Evolutionary conservation across 1,140 invertebrate species (phyloP), one percentile per base, ranked within the genome.

Genomic region (Platorchestia sp.): DNA sequence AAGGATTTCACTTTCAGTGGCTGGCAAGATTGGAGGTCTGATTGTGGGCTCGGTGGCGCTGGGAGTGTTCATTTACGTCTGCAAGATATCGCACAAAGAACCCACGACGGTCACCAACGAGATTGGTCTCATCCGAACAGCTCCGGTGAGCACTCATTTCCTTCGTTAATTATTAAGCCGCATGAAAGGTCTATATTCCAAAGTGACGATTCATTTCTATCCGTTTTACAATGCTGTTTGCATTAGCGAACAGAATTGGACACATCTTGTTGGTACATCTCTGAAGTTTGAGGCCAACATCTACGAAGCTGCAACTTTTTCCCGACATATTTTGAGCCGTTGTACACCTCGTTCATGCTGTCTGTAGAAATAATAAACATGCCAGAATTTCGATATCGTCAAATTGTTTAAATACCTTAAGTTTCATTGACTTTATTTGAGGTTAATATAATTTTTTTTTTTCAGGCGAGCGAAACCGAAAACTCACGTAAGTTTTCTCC

Each of bases 51-150:
- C 7, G 1, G 91, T 93, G 44, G 44, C 45, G 44, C 45, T 93
- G 10, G 10, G 91, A 6, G 91, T 93, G 43, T 93, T 93, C 91
- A 40, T 93, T 40, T 93, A 93, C 91, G 44, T 93, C 44, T 93
- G 91, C 91, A 93, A 93, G 91, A 93, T 93, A 44, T 16, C 43
- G 10, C 43, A 93, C 45, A 19, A 44, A 0, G 91, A 93, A 40
- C 91, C 91, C 45, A 93, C 45, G 45, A 93, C 91, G 7, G n/a
- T 14, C 10, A 93, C 91, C 43, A 93, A 93, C 91, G 43, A 93
- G 36, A 93, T 93, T 45, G 91, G 91, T 36, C 45, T 93, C 43
- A 44, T 93, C 5, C 44, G 47, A 44, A 47, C 45, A 42, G 36
- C 7, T 19, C 5, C 14, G 41, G 43, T 75, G 36, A 75, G 59